phyloP scores from a whole-genome alignment of 2,797 vertebrate genomes.

The Sternarchorhynchus goeldii region DNA sequence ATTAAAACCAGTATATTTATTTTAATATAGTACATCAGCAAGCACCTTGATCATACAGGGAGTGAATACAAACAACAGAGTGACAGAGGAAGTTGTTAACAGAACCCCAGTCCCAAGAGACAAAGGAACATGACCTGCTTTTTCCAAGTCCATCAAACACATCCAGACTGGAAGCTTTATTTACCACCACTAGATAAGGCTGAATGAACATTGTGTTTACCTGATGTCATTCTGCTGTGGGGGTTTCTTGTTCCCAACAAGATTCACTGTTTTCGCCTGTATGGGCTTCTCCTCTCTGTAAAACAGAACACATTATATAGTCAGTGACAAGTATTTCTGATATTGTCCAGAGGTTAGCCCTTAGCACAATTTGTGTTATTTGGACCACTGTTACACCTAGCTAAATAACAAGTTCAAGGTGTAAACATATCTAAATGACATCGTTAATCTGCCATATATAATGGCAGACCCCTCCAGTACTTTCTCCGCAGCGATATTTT shows the following conservation, averaged over 20 bases:
- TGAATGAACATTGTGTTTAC: conserved; percentile 62
- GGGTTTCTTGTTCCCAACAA: conserved; percentile 81
- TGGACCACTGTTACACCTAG: background rate
- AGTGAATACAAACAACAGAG: no score
- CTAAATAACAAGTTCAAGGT: background rate
- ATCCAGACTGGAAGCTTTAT: conserved; percentile 8
- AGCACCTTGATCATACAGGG: background rate
- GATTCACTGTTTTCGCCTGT: conserved; percentile 79
- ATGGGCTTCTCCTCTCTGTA: conserved; percentile 82
- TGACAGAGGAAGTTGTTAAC: background rate
- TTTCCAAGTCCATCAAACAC: conserved; percentile 1
- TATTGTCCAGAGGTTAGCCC: background rate
- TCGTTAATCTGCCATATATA: background rate
- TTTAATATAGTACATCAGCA: background rate
- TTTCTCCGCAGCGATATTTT: no score
- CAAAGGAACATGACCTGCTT: background rate
- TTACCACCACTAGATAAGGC: conserved; percentile 7
- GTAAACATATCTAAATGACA: background rate
- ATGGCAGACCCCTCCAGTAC: no score
- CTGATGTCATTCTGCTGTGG: conserved; percentile 80
- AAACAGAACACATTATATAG: conserved; percentile 55
- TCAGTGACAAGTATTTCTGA: conserved; percentile 11
- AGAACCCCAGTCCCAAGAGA: background rate
- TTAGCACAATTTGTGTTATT: background rate
- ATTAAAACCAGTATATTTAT: background rate